These are phyloP conservation scores for Eupeodes corollae DNA, from an alignment of 1,140 invertebrate species.

Conservation along the genomic window DNA sequence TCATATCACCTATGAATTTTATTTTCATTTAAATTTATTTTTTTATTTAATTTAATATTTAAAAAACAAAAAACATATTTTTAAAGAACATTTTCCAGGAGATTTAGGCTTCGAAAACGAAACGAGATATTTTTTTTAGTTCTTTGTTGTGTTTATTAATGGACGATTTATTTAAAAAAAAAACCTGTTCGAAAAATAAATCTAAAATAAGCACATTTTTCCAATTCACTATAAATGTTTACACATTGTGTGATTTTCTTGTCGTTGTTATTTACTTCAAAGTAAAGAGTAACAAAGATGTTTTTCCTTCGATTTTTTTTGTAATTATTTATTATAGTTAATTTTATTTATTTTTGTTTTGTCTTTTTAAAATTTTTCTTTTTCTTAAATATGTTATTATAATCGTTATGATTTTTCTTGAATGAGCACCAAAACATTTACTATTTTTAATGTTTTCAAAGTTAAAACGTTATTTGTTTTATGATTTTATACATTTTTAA, in stretches of 20 bases:
- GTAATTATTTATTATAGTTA: conserved; percentile 5
- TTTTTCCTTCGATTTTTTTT: neutral
- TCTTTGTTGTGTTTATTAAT: conserved; percentile 4
- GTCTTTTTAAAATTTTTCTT: conserved; percentile 20
- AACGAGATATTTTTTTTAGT: conserved; percentile 1
- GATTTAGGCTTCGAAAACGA: conserved; percentile 5
- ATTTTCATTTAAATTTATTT: conserved; percentile 11
- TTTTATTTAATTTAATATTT: conserved; percentile 5
- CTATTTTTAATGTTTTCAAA: too few species aligned
- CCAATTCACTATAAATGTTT: too few species aligned
- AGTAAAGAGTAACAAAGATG: too few species aligned
- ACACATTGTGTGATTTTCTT: too few species aligned
- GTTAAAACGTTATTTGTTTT: too few species aligned
- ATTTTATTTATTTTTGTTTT: conserved; percentile 16
- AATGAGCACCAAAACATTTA: too few species aligned
- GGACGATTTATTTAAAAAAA: too few species aligned
- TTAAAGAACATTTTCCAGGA: conserved; percentile 20
- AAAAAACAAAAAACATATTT: conserved; percentile 5
- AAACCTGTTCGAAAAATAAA: too few species aligned
- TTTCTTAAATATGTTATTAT: neutral
- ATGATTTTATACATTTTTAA: too few species aligned
- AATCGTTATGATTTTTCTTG: neutral
- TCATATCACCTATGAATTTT: neutral
- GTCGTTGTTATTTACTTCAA: too few species aligned
- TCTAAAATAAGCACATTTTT: too few species aligned